Evolutionary conservation across 2,113 vertebrate species (phyloP), one percentile per base, ranked within the genome.

Genomic region (Rhinopomastus cyanomelas): DNA sequence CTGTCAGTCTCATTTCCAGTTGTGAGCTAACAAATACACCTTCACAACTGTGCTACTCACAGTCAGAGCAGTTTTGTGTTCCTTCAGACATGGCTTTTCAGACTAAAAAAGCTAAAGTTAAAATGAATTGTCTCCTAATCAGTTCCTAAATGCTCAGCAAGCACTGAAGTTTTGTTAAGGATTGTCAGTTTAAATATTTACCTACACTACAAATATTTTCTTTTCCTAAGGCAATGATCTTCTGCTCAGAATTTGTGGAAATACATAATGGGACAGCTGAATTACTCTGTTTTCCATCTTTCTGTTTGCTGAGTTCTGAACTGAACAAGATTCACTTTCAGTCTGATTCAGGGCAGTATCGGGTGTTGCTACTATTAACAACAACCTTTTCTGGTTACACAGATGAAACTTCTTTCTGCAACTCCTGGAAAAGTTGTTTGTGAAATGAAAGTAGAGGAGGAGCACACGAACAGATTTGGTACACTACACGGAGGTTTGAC

Each of bases 401-500:
- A 98, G 98, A 96, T 99, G 79, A 97, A 98, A 39, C 23, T 99
- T 22, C 67, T 99, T 53, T 99, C 99, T 56, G 98, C 98, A 55
- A 90, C 55, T 75, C 98, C 98, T 19, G 98, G 98, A 30, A 99
- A 98, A 87, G n/a, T 99, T 74, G 97, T 98, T 75, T 99, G 98
- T 96, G 98, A 98, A 95, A 96, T 99, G 98, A 98, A 97, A 81
- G 98, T 99, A 11, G 98, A 98, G 49, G 97, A 99, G 65, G 97
- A 99, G 80, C 99, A 99, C 56, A 95, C 98, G 6, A 99, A 99
- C 96, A 96, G 96, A 32, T 49, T 61, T 3, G 99, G 99, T 61
- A 99, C 98, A 0, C 95, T 99, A 12, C 99, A 99, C 1, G 99
- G 99, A 9, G 99, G 99, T 4, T 6, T 99, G 88, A 99, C 98